Conservation (phyloP, 2,113 vertebrate species). For the Erythrocebus patas region DNA sequence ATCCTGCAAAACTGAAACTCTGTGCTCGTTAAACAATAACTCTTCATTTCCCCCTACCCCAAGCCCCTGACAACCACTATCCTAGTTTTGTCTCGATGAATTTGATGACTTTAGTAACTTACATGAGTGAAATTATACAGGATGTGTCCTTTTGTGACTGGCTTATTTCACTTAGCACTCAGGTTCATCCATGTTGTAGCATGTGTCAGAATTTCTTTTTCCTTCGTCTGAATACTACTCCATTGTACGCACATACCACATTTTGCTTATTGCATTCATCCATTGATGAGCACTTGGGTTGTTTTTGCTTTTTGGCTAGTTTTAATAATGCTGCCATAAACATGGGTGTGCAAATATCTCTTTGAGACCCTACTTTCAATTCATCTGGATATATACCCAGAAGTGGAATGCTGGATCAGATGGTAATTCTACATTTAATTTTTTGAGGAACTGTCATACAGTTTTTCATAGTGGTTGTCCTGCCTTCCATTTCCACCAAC, state of each 20-base stretch:
- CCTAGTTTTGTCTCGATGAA: not conserved
- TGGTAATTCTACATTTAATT: not conserved
- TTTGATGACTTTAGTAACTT: not conserved
- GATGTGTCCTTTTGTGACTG: not conserved
- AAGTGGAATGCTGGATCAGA: not conserved
- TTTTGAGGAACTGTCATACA: not conserved
- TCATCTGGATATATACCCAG: not conserved
- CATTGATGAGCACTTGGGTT: not conserved
- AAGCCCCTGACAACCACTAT: not conserved
- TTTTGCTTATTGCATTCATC: not conserved
- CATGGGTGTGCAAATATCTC: not conserved
- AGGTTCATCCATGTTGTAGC: not conserved
- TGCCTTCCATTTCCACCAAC: not conserved
- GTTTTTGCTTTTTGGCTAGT: not conserved
- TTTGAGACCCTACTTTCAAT: not conserved
- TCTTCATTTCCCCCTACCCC: not conserved
- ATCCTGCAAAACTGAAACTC: not conserved
- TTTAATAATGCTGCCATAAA: not conserved
- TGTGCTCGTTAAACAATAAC: not conserved
- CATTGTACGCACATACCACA: not conserved
- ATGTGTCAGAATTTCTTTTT: not conserved
- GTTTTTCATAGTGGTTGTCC: not conserved
- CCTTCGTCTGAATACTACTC: not conserved
- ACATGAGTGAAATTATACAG: not conserved
- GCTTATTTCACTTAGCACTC: not conserved